Evolutionary conservation across 2,797 vertebrate species (phyloP).

Genomic region (Remorina albescens): DNA sequence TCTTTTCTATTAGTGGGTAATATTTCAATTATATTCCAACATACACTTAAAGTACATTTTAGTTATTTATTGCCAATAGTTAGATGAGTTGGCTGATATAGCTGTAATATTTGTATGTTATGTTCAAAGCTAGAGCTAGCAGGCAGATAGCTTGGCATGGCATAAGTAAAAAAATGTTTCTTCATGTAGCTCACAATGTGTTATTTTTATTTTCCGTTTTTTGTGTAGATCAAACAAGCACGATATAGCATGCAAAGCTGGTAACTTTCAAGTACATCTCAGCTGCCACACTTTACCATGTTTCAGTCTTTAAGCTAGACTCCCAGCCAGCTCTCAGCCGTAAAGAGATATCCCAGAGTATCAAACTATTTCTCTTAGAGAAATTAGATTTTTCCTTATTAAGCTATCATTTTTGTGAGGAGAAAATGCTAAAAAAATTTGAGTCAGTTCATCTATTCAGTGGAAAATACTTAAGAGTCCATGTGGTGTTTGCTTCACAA

Average conservation of each 20-base stretch:
- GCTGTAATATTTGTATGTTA: too few relatives aligned
- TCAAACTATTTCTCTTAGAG: not conserved
- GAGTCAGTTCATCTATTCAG: not conserved
- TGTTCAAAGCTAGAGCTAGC: too few relatives aligned
- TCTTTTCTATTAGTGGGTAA: too few relatives aligned
- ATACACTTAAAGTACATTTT: not conserved
- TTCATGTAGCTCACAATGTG: not conserved
- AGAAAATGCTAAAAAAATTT: not conserved
- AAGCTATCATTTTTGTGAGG: not conserved
- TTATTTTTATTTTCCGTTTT: not conserved
- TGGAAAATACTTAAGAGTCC: not conserved
- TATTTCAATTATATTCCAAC: not conserved
- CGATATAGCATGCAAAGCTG: not conserved
- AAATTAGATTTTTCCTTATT: not conserved
- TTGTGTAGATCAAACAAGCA: not conserved
- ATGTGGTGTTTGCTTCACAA: not conserved
- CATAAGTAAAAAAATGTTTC: too few relatives aligned
- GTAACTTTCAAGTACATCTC: not conserved
- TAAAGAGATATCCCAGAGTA: not conserved
- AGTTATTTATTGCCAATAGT: slow-evolving; percentile 1
- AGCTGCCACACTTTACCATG: not conserved
- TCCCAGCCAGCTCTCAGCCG: not conserved
- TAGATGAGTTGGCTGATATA: too few relatives aligned
- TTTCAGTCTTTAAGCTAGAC: not conserved
- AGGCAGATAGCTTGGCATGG: not conserved